Evolutionary conservation across 2,888 invertebrate species (phyloP).

Genomic region (Anarsia innoxiella): DNA sequence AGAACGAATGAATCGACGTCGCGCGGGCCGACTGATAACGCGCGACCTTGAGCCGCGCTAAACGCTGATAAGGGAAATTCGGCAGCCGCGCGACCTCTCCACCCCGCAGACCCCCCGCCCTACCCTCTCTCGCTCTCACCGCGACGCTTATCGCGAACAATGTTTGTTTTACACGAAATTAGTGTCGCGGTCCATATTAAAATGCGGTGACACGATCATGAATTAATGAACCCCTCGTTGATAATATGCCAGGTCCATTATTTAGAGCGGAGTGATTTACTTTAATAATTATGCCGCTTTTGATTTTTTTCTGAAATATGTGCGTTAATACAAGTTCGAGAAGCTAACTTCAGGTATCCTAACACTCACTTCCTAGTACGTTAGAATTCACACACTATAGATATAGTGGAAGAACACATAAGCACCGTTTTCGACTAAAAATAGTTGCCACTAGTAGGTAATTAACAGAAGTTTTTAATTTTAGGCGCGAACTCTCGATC

Average conservation of each 20-base stretch:
- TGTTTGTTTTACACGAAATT: slow-evolving; percentile 67
- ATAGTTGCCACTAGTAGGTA: too few relatives aligned
- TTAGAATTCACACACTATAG: too few relatives aligned
- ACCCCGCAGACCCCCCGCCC: slow-evolving; percentile 22
- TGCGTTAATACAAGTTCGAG: too few relatives aligned
- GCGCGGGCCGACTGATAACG: slow-evolving; percentile 54
- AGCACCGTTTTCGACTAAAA: too few relatives aligned
- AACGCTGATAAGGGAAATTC: slow-evolving; percentile 67
- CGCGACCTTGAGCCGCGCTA: slow-evolving; percentile 60
- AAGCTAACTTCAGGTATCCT: too few relatives aligned
- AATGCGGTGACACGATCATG: slow-evolving; percentile 45
- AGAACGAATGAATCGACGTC: slow-evolving; percentile 50
- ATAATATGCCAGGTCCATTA: slow-evolving; percentile 26
- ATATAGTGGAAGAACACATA: too few relatives aligned
- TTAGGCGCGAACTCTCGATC: slow-evolving; percentile 35
- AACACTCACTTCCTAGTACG: too few relatives aligned
- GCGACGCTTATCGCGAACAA: slow-evolving; percentile 42
- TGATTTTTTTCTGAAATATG: too few relatives aligned
- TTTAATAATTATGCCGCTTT: too few relatives aligned
- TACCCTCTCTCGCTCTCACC: slow-evolving; percentile 30
- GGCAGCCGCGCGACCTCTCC: slow-evolving; percentile 46
- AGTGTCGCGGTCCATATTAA: slow-evolving; percentile 48
- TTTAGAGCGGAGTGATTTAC: too few relatives aligned
- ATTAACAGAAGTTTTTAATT: too few relatives aligned
- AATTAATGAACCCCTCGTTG: slow-evolving; percentile 41